phyloP scores from a whole-genome alignment of 2,888 invertebrate species.

The Aricia artaxerxes region DNA sequence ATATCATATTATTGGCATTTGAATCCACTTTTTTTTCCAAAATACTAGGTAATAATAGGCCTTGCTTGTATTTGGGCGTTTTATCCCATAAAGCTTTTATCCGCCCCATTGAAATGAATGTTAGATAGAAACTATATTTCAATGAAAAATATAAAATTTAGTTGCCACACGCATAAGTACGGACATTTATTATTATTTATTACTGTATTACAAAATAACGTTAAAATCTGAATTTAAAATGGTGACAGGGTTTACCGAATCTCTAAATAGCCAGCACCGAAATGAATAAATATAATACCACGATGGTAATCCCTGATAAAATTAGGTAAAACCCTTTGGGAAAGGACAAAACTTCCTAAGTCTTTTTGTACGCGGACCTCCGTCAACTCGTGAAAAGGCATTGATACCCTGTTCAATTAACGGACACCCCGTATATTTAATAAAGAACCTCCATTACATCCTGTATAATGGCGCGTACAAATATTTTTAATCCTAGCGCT shows the following conservation, averaged over 20 bases:
- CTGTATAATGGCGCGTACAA: constrained; percentile 79
- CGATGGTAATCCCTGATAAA: constrained; percentile 27
- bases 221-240: not conserved
- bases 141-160: too few relatives aligned
- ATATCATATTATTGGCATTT: not conserved
- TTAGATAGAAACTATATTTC: too few relatives aligned
- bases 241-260: not conserved
- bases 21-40: not conserved
- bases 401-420: constrained; percentile 72
- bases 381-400: constrained; percentile 63
- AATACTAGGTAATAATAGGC: not conserved
- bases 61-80: too few relatives aligned
- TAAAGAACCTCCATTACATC: constrained; percentile 78
- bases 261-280: constrained; percentile 2
- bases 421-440: constrained; percentile 69
- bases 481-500: constrained; percentile 78
- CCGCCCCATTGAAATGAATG: too few relatives aligned
- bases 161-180: too few relatives aligned
- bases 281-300: constrained; percentile 28
- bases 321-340: constrained; percentile 28
- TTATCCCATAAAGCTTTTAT: too few relatives aligned
- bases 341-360: constrained; percentile 38
- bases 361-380: constrained; percentile 54
- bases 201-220: not conserved
- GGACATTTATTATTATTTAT: too few relatives aligned